Conservation (phyloP, 2,113 vertebrate species). For the Galbula dea region DNA sequence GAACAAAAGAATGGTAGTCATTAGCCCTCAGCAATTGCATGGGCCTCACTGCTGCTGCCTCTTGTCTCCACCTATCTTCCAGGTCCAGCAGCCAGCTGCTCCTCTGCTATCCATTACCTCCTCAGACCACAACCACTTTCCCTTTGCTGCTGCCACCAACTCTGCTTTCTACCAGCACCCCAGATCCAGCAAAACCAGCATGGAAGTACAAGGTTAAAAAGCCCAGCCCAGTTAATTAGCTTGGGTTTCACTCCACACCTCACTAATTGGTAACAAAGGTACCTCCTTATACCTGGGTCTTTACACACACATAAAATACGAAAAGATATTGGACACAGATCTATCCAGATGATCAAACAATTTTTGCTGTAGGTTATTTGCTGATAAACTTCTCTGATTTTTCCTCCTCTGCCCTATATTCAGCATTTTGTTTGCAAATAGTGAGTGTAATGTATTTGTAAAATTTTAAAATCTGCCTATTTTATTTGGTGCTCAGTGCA, state of each 20-base stretch:
- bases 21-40: background rate
- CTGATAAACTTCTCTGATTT: background rate
- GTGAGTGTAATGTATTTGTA: background rate
- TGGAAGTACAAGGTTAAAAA: background rate
- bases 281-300: background rate
- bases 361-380: background rate
- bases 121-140: background rate
- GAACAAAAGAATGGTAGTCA: background rate
- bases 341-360: background rate
- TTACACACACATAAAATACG: background rate
- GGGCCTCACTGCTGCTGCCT: background rate
- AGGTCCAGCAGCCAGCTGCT: accelerated
- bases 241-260: background rate
- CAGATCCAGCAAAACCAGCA: background rate
- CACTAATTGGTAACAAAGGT: background rate
- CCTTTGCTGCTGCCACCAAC: background rate
- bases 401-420: background rate
- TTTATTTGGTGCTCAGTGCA: background rate
- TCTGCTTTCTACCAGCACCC: background rate
- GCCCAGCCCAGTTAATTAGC: background rate
- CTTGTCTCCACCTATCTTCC: background rate
- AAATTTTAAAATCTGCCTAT: background rate
- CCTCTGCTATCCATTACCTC: background rate
- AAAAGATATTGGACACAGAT: background rate
- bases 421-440: background rate